Evolutionary conservation across 2,113 vertebrate genomes (phyloP).

Genomic region (Tenebrosternarchus preto): DNA sequence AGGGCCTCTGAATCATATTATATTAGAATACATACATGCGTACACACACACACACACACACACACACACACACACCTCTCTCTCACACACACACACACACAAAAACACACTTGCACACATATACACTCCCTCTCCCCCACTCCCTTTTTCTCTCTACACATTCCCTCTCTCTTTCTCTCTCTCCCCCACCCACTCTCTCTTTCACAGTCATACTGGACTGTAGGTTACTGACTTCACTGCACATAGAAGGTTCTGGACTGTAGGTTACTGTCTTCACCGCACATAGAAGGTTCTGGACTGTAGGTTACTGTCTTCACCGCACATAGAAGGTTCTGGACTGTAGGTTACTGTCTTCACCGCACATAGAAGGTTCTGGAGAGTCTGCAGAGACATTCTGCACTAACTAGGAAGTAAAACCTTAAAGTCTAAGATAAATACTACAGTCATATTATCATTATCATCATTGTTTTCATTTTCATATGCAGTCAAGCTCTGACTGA

Average conservation of each 20-base stretch:
- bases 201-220: conserved; percentile 75
- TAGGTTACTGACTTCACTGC: too few relatives aligned
- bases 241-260: too few relatives aligned
- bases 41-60: conserved; percentile 8
- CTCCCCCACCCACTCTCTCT: conserved; percentile 1
- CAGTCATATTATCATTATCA: conserved; percentile 73
- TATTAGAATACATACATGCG: conserved; percentile 61
- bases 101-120: conserved; percentile 25
- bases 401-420: conserved; percentile 82
- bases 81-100: conserved; percentile 7
- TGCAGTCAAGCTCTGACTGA: conserved; percentile 76
- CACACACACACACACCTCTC: conserved; percentile 16
- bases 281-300: too few relatives aligned
- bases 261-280: too few relatives aligned
- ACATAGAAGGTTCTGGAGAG: conserved; percentile 75
- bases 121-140: too few relatives aligned
- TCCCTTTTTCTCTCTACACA: background rate
- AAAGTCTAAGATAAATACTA: conserved; percentile 83
- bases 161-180: conserved; percentile 3
- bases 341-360: conserved; percentile 73
- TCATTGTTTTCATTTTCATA: conserved; percentile 63
- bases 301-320: conserved; percentile 73
- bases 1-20: conserved; percentile 59
- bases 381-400: conserved; percentile 76
- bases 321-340: conserved; percentile 75